phyloP scores from a whole-genome alignment of 2,888 invertebrate species.

The Morpho achilles region DNA sequence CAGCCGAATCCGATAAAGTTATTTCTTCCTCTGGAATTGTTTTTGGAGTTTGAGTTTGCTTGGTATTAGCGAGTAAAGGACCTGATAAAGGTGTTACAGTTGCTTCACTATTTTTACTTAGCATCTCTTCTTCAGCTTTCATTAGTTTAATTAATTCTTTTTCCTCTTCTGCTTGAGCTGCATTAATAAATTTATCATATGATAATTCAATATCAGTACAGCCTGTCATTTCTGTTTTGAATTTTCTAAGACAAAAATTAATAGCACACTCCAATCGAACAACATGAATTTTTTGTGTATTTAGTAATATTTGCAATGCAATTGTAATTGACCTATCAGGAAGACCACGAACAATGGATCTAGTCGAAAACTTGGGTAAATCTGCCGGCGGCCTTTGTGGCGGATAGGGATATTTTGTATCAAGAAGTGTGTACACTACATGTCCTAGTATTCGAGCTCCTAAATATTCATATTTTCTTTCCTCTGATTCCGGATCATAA shows the following conservation, averaged over 20 bases:
- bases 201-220: conserved; percentile 67
- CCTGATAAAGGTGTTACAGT: conserved; percentile 41
- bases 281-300: conserved; percentile 56
- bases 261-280: conserved; percentile 73
- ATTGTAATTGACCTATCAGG: conserved; percentile 57
- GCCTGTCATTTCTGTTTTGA: conserved; percentile 74
- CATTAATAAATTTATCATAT: conserved; percentile 53
- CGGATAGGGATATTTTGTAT: conserved; percentile 67
- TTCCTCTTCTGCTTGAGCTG: conserved; percentile 46
- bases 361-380: conserved; percentile 54
- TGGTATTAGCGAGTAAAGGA: conserved; percentile 51
- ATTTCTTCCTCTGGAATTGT: conserved; percentile 79
- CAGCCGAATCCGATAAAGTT: conserved; percentile 67
- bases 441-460: conserved; percentile 71
- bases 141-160: conserved; percentile 57
- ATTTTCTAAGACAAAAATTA: conserved; percentile 77
- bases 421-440: conserved; percentile 72
- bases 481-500: conserved; percentile 59
- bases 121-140: conserved; percentile 51
- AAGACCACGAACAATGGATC: conserved; percentile 63
- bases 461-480: conserved; percentile 61
- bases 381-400: conserved; percentile 48
- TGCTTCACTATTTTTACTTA: conserved; percentile 45
- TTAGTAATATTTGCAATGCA: conserved; percentile 62
- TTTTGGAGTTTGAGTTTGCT: conserved; percentile 81